Conservation (phyloP, 2,888 invertebrate species). For the Carterocephalus palaemon region DNA sequence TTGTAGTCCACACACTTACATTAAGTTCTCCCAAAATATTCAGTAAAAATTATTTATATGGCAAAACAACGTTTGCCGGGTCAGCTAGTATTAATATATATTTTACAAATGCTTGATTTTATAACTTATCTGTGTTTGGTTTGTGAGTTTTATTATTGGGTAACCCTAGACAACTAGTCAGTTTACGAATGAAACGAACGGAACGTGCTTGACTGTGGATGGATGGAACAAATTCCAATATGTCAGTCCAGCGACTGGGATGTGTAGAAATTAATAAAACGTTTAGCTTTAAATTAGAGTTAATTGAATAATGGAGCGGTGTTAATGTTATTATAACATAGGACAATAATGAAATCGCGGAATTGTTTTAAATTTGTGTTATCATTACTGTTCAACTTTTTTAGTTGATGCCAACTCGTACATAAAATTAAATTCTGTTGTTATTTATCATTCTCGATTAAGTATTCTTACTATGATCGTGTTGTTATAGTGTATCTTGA, state of each 20-base stretch:
- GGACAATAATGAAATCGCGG: conserved; percentile 39
- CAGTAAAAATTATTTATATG: too few relatives aligned
- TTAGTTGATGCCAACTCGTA: conserved; percentile 35
- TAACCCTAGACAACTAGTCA: background rate
- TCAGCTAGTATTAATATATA: too few relatives aligned
- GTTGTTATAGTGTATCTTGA: conserved; percentile 41
- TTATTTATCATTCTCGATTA: conserved; percentile 58
- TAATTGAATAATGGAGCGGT: conserved; percentile 44
- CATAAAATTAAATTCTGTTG: conserved; percentile 50
- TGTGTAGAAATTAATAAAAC: conserved; percentile 47
- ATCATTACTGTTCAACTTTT: conserved; percentile 34
- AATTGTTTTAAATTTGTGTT: conserved; percentile 37
- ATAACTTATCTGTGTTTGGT: too few relatives aligned
- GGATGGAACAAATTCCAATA: conserved; percentile 49
- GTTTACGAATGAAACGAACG: conserved; percentile 9
- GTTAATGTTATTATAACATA: conserved; percentile 44
- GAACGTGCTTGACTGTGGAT: background rate
- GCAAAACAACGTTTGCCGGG: too few relatives aligned
- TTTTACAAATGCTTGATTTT: too few relatives aligned
- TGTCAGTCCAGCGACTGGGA: conserved; percentile 55
- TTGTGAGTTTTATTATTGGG: too few relatives aligned
- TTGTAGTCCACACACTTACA: too few relatives aligned
- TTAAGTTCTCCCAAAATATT: too few relatives aligned
- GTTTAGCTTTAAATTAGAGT: conserved; percentile 44
- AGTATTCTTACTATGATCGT: conserved; percentile 43